phyloP scores from a whole-genome alignment of 2,113 vertebrate genomes.

The Urocynchramus pylzowi region DNA sequence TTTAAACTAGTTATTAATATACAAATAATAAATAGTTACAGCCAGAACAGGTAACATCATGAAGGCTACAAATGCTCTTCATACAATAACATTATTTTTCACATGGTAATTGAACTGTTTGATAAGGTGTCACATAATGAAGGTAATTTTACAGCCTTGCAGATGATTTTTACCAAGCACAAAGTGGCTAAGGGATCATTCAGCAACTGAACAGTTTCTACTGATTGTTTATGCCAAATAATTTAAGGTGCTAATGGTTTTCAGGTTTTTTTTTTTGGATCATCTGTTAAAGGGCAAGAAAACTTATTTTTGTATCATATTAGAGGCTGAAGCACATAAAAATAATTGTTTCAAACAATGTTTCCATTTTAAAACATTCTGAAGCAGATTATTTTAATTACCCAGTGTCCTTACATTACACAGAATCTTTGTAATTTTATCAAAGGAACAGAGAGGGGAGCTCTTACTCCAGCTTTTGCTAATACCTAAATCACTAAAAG shows the following conservation, averaged over 20 bases:
- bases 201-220: neutral
- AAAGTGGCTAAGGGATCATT: neutral
- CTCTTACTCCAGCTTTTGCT: slow-evolving; percentile 86
- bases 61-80: neutral
- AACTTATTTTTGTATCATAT: neutral
- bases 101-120: neutral
- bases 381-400: neutral
- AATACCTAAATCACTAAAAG: slow-evolving; percentile 8
- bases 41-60: neutral
- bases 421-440: slow-evolving; percentile 70
- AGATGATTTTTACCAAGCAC: neutral
- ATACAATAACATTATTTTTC: neutral
- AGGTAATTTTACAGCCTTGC: neutral
- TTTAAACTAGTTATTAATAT: neutral
- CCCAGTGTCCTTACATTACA: neutral
- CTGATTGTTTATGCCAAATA: neutral
- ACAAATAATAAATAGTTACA: neutral
- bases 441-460: slow-evolving; percentile 89
- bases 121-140: neutral
- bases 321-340: neutral
- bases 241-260: neutral
- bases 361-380: neutral
- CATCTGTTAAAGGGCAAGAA: neutral
- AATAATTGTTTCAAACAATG: neutral
- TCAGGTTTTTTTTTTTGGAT: rapidly evolving